A percentile compares a stretch with the other conserved stretches of the same genome.
These are phyloP conservation scores for Dugesia japonica DNA, from an alignment of 2,888 invertebrate genomes.

Conservation along the genomic window DNA sequence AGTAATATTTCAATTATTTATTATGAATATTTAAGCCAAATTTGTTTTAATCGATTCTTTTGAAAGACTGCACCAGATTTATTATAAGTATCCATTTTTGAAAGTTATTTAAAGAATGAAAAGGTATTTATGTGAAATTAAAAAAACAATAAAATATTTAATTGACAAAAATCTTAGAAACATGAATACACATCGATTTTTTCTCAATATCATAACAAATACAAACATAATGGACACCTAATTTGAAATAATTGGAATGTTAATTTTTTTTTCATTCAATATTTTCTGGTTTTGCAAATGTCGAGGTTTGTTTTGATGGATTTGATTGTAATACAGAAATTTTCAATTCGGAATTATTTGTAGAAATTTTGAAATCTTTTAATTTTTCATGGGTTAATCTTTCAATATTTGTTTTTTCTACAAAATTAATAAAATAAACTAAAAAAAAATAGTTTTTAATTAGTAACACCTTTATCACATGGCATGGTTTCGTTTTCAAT, in stretches of 20 bases:
- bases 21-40: no score
- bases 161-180: slow-evolving; percentile 4
- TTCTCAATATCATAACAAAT: not conserved
- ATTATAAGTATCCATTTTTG: no score
- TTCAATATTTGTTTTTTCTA: not conserved
- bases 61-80: no score
- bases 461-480: no score
- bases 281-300: not conserved
- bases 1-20: no score
- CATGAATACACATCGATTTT: not conserved
- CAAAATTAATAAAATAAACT: no score
- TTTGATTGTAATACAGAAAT: not conserved
- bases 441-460: no score
- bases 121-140: no score
- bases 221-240: slow-evolving; percentile 16
- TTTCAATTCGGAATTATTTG: slow-evolving; percentile 3
- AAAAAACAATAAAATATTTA: slow-evolving; percentile 13
- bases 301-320: not conserved
- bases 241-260: not conserved
- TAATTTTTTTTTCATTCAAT: not conserved
- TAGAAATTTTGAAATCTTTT: not conserved
- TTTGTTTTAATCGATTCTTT: no score
- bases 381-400: not conserved
- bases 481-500: no score
- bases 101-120: no score